Evolutionary conservation across 2,888 invertebrate species (phyloP), one percentile per base, ranked within the genome.

Genomic region (Osmoderma eremita): DNA sequence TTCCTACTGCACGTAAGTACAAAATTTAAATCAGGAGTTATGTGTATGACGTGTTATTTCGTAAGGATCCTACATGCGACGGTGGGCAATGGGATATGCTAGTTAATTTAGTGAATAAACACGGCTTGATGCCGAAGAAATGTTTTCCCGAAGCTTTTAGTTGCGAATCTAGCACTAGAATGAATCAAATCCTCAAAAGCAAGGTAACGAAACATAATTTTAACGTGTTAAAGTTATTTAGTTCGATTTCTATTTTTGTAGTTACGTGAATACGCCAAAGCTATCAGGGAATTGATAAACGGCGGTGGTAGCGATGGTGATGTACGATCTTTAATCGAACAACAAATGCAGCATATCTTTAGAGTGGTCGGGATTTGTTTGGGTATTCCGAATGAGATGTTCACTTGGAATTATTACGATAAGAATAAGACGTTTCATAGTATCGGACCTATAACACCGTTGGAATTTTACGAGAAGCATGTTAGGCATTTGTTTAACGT

Each of bases 71-170:
- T n/a, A 89, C 90, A 61, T 87, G 87, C 70, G 94, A 95, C 77
- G 94, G 94, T 24, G 95, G 96, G 0, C 95, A 96, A 79, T 96
- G 95, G 95, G 93, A 95, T 79, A 95, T 96, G 95, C 83, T 95
- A 67, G 90, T 91, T 24, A 95, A 95, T 81, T 83, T 96, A 17
- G 89, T 96, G 65, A 92, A 91, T 80, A 93, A 93, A 78, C 89
- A 96, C 78, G 96, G 96, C 12, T 82, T 96, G 62, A 88, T 96
- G 84, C 96, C 96, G 63, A 95, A 96, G 85, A 89, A 90, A 77
- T 91, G 91, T 78, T 95, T 91, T 81, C 93, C 94, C 0, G 95
- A 95, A 78, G 88, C 92, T 0, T 92, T 87, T 81, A 91, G 90
- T 80, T 90, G 91, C 38, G 90, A 93, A 75, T 85, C 88, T 48